Evolutionary conservation across 1,140 invertebrate species (phyloP).

Genomic region (Drosophila gunungcola): DNA sequence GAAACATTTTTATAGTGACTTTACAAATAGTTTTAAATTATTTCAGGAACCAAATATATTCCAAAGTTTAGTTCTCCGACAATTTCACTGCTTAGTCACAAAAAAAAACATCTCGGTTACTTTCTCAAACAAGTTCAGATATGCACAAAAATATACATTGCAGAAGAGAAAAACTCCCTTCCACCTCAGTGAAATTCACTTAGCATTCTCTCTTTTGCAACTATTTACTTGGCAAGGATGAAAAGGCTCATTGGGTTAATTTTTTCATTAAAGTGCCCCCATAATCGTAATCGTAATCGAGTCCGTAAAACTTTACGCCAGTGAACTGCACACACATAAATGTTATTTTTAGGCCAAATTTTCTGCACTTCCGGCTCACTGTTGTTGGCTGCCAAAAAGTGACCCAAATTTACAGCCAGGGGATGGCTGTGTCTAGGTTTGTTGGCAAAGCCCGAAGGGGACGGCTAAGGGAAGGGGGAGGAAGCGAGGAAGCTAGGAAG

Average conservation of each 20-base stretch:
- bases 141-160: neutral
- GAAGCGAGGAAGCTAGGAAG: neutral
- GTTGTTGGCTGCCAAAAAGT: slow-evolving; percentile 69
- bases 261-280: slow-evolving; percentile 37
- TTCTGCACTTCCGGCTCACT: slow-evolving; percentile 44
- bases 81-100: too few species aligned
- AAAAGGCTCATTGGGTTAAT: slow-evolving; percentile 36
- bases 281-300: slow-evolving; percentile 43
- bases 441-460: slow-evolving; percentile 34
- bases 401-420: slow-evolving; percentile 71
- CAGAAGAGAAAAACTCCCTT: too few species aligned
- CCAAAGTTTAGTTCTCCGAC: too few species aligned
- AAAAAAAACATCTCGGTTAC: too few species aligned
- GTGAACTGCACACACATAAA: slow-evolving; percentile 35
- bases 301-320: slow-evolving; percentile 37
- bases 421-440: slow-evolving; percentile 29
- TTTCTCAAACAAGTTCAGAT: too few species aligned
- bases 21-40: too few species aligned
- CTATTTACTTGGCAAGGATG: slow-evolving; percentile 29
- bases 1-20: too few species aligned
- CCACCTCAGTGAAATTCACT: neutral
- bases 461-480: neutral
- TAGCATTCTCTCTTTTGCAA: slow-evolving; percentile 14
- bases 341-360: slow-evolving; percentile 51
- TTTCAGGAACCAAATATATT: too few species aligned